A percentile compares a stretch with the other conserved stretches of the same genome.
These are phyloP conservation scores for Chelonus insularis DNA, from an alignment of 1,140 invertebrate species.

Conservation along the genomic window DNA sequence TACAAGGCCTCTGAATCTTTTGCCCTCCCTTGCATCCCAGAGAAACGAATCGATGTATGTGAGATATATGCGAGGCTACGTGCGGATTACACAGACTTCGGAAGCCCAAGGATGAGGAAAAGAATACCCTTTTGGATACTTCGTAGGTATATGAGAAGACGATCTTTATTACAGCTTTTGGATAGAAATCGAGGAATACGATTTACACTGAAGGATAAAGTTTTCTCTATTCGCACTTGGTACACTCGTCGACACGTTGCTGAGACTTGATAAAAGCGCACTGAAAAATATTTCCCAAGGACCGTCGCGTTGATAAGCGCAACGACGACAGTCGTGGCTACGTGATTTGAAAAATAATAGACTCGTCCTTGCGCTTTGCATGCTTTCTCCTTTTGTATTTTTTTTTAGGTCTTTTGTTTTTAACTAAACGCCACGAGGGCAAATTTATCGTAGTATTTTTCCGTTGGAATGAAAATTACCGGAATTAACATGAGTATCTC, in stretches of 20 bases:
- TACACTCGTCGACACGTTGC: too few species aligned
- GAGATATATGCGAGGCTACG: not conserved
- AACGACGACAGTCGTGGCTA: constrained; percentile 28
- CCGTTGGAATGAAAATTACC: not conserved
- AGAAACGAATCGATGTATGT: constrained; percentile 6
- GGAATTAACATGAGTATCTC: constrained; percentile 12
- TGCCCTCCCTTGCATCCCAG: not conserved
- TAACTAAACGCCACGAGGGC: not conserved
- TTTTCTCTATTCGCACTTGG: not conserved
- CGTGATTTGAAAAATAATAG: constrained; percentile 34
- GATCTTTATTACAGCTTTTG: not conserved
- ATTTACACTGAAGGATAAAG: not conserved
- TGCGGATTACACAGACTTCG: not conserved
- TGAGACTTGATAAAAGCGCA: constrained; percentile 17
- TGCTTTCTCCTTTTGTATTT: not conserved
- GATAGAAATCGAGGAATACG: constrained; percentile 2
- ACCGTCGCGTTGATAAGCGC: constrained; percentile 26
- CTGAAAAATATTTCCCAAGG: constrained; percentile 6
- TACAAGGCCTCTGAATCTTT: constrained; percentile 22
- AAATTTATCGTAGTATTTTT: constrained; percentile 14
- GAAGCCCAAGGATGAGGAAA: not conserved
- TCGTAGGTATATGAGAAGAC: not conserved
- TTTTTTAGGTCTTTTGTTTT: constrained; percentile 2
- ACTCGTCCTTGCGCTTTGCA: constrained; percentile 5
- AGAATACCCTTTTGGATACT: not conserved